Evolutionary conservation across 1,140 invertebrate species (phyloP), one percentile per base, ranked within the genome.

Genomic region (Pseudomyrmex dendroicus): DNA sequence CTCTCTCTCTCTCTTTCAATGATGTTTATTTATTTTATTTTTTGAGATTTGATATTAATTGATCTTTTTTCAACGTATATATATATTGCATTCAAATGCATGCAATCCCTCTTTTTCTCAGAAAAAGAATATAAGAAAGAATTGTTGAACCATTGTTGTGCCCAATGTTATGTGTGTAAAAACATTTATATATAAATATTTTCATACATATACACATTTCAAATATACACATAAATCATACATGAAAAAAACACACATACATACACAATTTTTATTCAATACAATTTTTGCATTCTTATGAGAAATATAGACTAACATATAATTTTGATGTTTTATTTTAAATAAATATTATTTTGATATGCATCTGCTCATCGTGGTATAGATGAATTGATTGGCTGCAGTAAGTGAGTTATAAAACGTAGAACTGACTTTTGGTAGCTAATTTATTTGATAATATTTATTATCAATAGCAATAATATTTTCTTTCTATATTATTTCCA

Each of bases 341-440:
- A 80, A 86, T 62, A 72, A 85, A 82, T 77, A 83, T 76, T 88
- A 83, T 84, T 82, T 68, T 86, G 68, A 82, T 83, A 82, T 86
- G 52, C 83, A 62, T 86, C 78, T 89, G 44, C 84, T 89, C 83
- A 76, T 64, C 78, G 59, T 74, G 85, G 82, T 84, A 83, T 91
- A 91, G 91, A 91, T 87, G 85, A 90, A 89, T 88, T 91, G 82
- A 91, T 91, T 87, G 91, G 91, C 83, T 85, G 88, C 88, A 90
- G 90, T 91, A 91, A 91, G 91, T 91, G 83, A 9, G 84, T 67
- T 70, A 73, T 67, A n/a, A 73, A 54, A 84, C 78, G 35, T 22
- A n/a, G 54, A 44, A 35, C 61, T 17, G 13, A 64, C 54, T 54
- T 57, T 68, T 59, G 54, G 59, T 70, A 72, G 68, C 35, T 52